Conservation (phyloP, 2,888 invertebrate species). For the Cheilosia vernalis region DNA sequence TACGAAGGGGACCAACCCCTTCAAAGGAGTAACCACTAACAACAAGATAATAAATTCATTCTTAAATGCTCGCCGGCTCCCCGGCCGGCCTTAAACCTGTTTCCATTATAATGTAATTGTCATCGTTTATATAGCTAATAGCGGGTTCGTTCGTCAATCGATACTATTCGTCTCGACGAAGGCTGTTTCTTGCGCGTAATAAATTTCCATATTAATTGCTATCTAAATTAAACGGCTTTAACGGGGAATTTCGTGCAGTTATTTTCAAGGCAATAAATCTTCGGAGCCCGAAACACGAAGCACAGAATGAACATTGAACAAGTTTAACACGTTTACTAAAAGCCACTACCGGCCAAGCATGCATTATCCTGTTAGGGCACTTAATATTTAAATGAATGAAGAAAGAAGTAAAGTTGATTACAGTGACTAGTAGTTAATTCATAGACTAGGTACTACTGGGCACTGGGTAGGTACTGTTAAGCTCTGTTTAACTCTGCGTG, state of each 20-base stretch:
- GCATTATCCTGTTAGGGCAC: conserved; percentile 7
- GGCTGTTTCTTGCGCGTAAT: conserved; percentile 34
- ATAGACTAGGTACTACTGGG: background rate
- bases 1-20: too few species aligned
- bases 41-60: conserved; percentile 24
- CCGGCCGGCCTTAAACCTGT: conserved; percentile 8
- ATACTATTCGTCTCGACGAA: background rate
- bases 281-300: background rate
- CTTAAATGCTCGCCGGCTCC: background rate
- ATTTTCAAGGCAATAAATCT: conserved; percentile 54
- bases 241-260: conserved; percentile 57
- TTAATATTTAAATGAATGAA: conserved; percentile 7
- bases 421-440: background rate
- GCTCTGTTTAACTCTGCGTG: background rate
- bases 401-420: background rate
- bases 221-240: conserved; percentile 67
- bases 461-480: too few species aligned
- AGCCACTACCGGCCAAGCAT: background rate
- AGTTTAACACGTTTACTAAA: conserved; percentile 7
- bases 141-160: conserved; percentile 49
- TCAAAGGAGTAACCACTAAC: background rate
- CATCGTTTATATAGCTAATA: conserved; percentile 59
- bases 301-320: conserved; percentile 24
- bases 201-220: conserved; percentile 65
- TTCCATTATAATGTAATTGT: conserved; percentile 66